Evolutionary conservation across 2,797 vertebrate species (phyloP).

Genomic region (Danio albolineatus): DNA sequence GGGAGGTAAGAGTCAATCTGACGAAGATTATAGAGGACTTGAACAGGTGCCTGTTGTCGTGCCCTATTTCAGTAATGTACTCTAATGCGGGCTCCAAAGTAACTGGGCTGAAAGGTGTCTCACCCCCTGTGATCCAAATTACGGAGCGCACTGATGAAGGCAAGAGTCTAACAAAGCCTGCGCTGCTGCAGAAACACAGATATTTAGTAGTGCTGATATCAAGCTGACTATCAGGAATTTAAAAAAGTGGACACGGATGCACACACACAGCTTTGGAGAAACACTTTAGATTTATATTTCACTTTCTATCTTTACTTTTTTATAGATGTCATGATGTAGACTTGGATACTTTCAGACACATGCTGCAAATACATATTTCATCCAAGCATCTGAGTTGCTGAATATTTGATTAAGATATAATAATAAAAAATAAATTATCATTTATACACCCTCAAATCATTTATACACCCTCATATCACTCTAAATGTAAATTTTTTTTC

Average conservation of each 20-base stretch:
- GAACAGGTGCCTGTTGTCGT: conserved; percentile 56
- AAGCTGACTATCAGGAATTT: conserved; percentile 35
- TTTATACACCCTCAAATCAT: neutral
- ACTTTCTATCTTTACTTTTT: neutral
- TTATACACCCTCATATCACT: neutral
- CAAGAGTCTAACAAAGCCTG: conserved; percentile 20
- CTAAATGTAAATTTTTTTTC: too few relatives aligned
- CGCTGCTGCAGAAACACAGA: conserved; percentile 39
- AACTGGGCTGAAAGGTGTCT: conserved; percentile 47
- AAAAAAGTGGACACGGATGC: conserved; percentile 11
- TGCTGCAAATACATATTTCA: conserved; percentile 33
- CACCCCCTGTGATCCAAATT: conserved; percentile 53
- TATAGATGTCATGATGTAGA: neutral
- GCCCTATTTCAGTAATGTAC: conserved; percentile 58
- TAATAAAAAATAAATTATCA: too few relatives aligned
- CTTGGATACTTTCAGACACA: neutral
- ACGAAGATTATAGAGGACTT: conserved; percentile 63
- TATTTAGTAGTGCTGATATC: conserved; percentile 42
- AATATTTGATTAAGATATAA: conserved; percentile 8
- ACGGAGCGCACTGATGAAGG: conserved; percentile 43
- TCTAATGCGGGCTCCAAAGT: conserved; percentile 54
- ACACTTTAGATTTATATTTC: neutral
- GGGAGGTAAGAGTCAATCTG: conserved; percentile 59
- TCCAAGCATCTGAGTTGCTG: neutral
- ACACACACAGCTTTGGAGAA: neutral